Percentiles rank a stretch among this genome's conserved stretches.
These are phyloP conservation scores for Apocheima hispidaria DNA, from an alignment of 2,888 invertebrate genomes.

Conservation along the genomic window DNA sequence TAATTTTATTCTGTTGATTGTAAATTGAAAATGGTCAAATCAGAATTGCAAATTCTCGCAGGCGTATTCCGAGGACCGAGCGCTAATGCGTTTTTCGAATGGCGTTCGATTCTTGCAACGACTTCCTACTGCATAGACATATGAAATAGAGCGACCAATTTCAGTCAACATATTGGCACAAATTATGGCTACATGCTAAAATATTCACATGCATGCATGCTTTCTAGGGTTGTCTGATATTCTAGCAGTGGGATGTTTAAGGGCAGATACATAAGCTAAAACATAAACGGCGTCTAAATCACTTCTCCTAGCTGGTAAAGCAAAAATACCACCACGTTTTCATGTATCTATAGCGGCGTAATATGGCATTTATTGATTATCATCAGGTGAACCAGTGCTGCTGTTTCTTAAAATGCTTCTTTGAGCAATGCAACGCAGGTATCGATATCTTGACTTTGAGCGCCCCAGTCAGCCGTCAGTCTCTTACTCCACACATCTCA, in stretches of 20 bases:
- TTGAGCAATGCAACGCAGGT: neutral
- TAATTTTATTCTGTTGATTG: constrained; percentile 81
- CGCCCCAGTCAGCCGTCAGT: neutral
- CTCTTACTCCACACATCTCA: too few relatives aligned
- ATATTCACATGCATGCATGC: too few relatives aligned
- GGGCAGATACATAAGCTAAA: too few relatives aligned
- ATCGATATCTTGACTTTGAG: neutral
- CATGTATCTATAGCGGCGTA: too few relatives aligned
- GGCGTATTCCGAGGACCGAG: constrained; percentile 37
- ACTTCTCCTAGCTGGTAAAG: too few relatives aligned
- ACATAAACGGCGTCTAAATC: too few relatives aligned
- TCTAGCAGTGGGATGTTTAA: too few relatives aligned
- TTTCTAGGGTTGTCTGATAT: too few relatives aligned
- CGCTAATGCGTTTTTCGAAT: constrained; percentile 40
- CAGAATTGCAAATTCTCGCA: constrained; percentile 72
- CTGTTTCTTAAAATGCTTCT: neutral
- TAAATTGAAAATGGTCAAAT: constrained; percentile 77
- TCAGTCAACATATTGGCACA: neutral
- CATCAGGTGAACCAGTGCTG: too few relatives aligned
- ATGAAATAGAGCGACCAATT: neutral
- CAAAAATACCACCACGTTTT: too few relatives aligned
- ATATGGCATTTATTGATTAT: too few relatives aligned
- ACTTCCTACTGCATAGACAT: neutral
- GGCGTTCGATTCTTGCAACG: constrained; percentile 53
- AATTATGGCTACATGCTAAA: neutral